These are phyloP conservation scores for Drosophila tropicalis DNA, from an alignment of 1,140 invertebrate genomes.

Conservation along the genomic window DNA sequence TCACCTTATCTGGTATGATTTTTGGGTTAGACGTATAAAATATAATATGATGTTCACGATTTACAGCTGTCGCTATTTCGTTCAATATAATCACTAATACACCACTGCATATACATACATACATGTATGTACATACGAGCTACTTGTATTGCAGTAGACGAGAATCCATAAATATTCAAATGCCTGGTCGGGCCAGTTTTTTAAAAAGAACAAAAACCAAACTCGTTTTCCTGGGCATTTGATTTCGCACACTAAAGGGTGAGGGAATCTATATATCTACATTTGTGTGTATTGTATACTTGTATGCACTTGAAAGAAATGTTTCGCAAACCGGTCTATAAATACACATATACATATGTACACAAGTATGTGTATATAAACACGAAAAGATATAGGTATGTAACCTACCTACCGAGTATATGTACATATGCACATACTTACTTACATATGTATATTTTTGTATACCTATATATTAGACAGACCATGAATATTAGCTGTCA, in stretches of 20 bases:
- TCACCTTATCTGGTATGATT: background rate
- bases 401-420: background rate
- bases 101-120: background rate
- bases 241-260: constrained; percentile 66
- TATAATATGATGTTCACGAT: constrained; percentile 46
- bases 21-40: constrained; percentile 38
- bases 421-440: constrained; percentile 1
- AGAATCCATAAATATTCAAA: constrained; percentile 65
- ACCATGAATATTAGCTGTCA: constrained; percentile 38
- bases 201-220: constrained; percentile 41
- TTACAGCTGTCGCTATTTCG: constrained; percentile 32
- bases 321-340: constrained; percentile 59
- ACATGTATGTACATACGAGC: no score
- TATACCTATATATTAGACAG: constrained; percentile 35
- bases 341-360: no score
- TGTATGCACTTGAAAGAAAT: constrained; percentile 75
- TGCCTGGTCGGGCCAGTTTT: constrained; percentile 62
- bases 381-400: no score
- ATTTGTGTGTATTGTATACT: background rate
- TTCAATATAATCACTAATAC: constrained; percentile 3
- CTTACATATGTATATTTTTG: constrained; percentile 19
- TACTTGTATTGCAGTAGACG: constrained; percentile 5
- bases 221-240: constrained; percentile 55
- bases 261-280: constrained; percentile 50
- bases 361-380: background rate